Evolutionary conservation across 1,140 invertebrate species (phyloP), one percentile per base, ranked within the genome.

Genomic region (Heliconius nattereri): DNA sequence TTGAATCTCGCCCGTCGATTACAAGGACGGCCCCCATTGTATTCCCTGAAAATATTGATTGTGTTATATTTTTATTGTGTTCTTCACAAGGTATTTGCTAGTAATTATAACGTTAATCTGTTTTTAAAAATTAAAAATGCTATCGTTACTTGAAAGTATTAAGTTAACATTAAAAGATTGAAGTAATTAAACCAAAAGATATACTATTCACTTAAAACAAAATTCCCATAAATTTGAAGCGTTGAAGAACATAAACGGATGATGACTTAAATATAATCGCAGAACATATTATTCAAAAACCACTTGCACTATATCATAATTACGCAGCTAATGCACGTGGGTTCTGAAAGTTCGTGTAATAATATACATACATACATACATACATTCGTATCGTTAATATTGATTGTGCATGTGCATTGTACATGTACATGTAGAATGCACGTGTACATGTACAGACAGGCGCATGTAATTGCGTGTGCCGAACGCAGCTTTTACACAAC

Each of bases 381-480:
- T 52, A 83, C 82, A 90, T 91, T 86, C 87, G 89, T 90, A 89
- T 91, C 90, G 86, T 91, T 91, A 91, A 92, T 90, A 92, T 93
- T 89, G 90, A 92, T 92, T 91, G 90, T 89, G 89, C 87, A 86
- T 88, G 87, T 86, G 19, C 49, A 52, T 16, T 45, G 0, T 45
- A 87, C 87, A 89, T 87, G 88, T 87, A 89, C 86, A 92, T 90
- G 90, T 89, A 88, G 86, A 86, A 0, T 88, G 86, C 86, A 60
- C 87, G 86, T 35, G 32, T 35, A 35, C 32, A 35, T 35, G 32
- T 35, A 35, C 89, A 89, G 87, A 87, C 87, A 89, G 87, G 88
- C 88, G 90, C 86, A 92, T 92, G 92, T 94, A 93, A 94, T 93
- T 94, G 91, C 91, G 87, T 91, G 90, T 91, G 91, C 85, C 85